Conservation (phyloP, 2,888 invertebrate genomes). For the Baronia brevicornis region DNA sequence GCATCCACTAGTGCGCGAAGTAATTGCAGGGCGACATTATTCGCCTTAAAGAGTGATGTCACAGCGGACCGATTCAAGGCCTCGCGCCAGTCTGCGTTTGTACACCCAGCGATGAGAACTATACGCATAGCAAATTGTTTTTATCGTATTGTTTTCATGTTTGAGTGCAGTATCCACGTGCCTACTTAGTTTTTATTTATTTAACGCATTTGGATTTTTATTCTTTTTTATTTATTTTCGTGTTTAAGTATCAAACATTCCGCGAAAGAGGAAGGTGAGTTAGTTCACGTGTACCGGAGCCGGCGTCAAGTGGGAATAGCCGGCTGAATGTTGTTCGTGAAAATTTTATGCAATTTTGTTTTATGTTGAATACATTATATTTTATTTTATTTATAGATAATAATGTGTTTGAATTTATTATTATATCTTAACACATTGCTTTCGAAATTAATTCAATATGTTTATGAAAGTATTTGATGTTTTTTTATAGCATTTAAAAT, state of each 20-base stretch:
- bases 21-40: conserved; percentile 6
- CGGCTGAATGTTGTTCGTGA: conserved; percentile 1
- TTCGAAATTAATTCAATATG: too few species aligned
- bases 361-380: neutral
- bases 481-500: too few species aligned
- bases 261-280: conserved; percentile 72
- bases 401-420: too few species aligned
- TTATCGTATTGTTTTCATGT: conserved; percentile 38
- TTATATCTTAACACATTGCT: too few species aligned
- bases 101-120: conserved; percentile 60
- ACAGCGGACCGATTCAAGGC: conserved; percentile 37
- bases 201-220: conserved; percentile 19
- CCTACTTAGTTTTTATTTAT: conserved; percentile 37
- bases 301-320: conserved; percentile 16
- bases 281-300: conserved; percentile 21
- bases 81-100: conserved; percentile 42
- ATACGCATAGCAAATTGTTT: conserved; percentile 31
- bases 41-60: conserved; percentile 47
- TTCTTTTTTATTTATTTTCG: conserved; percentile 28
- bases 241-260: conserved; percentile 54
- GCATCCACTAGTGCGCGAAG: conserved; percentile 4
- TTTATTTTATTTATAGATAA: too few species aligned
- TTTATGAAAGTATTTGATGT: too few species aligned
- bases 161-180: conserved; percentile 55
- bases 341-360: neutral